A percentile compares a stretch with the other conserved stretches of the same genome.
phyloP scores from a whole-genome alignment of 2,113 vertebrate species.

The Lethenteron camtschaticum region DNA sequence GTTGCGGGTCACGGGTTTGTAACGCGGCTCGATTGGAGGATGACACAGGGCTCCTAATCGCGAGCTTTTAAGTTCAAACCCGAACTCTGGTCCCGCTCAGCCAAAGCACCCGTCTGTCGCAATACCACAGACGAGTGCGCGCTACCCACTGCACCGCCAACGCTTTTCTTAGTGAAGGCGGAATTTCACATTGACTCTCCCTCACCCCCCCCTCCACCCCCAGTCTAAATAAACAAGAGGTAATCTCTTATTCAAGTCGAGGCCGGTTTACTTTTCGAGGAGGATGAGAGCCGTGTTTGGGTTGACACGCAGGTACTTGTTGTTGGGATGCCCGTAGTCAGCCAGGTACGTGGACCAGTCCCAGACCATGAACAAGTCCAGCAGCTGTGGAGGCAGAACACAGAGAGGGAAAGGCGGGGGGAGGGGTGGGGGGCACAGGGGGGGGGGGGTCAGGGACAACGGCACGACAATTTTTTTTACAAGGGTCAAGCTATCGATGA shows the following conservation, averaged over 20 bases:
- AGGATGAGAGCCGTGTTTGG: slow-evolving; percentile 56
- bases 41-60: no score
- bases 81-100: no score
- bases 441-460: slow-evolving; percentile 25
- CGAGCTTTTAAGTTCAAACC: no score
- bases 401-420: not conserved
- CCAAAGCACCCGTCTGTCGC: no score
- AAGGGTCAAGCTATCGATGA: no score
- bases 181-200: not conserved
- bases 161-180: not conserved
- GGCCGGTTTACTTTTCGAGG: slow-evolving; percentile 61
- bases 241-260: no score
- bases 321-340: slow-evolving; percentile 63
- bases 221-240: slow-evolving; percentile 8
- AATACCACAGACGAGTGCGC: no score
- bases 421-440: slow-evolving; percentile 9
- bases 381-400: slow-evolving; percentile 27
- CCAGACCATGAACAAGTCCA: slow-evolving; percentile 91
- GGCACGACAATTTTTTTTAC: slow-evolving; percentile 14
- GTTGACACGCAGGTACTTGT: slow-evolving; percentile 78
- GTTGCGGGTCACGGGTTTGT: no score
- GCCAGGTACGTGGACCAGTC: slow-evolving; percentile 88
- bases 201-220: not conserved
- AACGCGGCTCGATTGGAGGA: no score
- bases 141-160: not conserved